Percentiles rank a stretch among this genome's conserved stretches.
Evolutionary conservation across 2,888 invertebrate species (phyloP).

Genomic region (Orchestes rusci): DNA sequence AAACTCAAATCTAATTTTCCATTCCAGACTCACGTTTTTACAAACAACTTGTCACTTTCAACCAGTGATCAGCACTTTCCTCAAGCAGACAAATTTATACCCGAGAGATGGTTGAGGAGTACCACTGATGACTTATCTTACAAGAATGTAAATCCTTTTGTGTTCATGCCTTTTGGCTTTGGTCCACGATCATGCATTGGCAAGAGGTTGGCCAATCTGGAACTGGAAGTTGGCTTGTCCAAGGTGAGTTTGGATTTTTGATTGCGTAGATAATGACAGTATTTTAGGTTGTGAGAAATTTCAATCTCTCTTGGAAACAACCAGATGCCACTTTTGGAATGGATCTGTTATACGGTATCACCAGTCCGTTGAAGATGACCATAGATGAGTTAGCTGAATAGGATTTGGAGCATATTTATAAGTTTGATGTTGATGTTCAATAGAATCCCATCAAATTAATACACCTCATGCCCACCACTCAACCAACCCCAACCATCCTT

Average conservation of each 20-base stretch:
- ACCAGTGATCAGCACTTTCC: constrained; percentile 23
- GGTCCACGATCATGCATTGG: constrained; percentile 64
- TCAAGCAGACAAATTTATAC: constrained; percentile 32
- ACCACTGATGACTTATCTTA: constrained; percentile 27
- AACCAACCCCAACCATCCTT: no score
- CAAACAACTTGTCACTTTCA: constrained; percentile 13
- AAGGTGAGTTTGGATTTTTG: constrained; percentile 28
- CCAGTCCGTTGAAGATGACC: constrained; percentile 25
- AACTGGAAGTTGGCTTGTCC: constrained; percentile 33
- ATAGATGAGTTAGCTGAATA: constrained; percentile 19
- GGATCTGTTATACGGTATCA: constrained; percentile 30
- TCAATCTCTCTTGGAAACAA: constrained; percentile 35
- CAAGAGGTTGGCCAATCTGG: constrained; percentile 63
- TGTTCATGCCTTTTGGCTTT: constrained; percentile 60
- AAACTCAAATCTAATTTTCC: no score
- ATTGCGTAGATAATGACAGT: not conserved
- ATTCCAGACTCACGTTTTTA: constrained; percentile 27
- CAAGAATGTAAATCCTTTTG: constrained; percentile 48
- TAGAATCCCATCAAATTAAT: no score
- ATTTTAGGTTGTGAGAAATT: constrained; percentile 27
- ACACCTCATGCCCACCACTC: no score
- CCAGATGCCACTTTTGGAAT: constrained; percentile 29
- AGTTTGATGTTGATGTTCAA: no score
- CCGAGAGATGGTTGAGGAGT: constrained; percentile 35
- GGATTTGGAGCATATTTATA: no score